phyloP scores from a whole-genome alignment of 2,888 invertebrate species.

The Biston stratarius region DNA sequence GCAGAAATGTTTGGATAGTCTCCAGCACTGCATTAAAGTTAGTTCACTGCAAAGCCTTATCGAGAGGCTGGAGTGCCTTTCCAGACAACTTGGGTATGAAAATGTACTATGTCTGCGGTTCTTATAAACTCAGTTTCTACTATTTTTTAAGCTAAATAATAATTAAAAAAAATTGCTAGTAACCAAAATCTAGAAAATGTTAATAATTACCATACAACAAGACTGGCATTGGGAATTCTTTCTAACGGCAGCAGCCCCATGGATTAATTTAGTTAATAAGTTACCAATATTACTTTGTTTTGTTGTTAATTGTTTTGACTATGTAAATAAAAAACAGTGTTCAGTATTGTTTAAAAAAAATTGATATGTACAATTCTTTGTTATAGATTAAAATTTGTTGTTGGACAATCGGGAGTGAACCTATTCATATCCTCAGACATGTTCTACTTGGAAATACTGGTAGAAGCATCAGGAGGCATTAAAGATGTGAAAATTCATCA shows the following conservation, averaged over 20 bases:
- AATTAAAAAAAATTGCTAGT: no score
- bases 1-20: slow-evolving; percentile 95
- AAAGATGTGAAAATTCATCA: slow-evolving; percentile 96
- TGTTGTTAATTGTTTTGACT: no score
- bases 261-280: no score
- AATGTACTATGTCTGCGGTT: not conserved
- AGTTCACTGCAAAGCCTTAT: slow-evolving; percentile 96
- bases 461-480: slow-evolving; percentile 93
- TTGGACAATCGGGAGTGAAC: slow-evolving; percentile 92
- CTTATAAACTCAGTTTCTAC: not conserved
- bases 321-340: no score
- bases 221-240: no score
- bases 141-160: not conserved
- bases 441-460: slow-evolving; percentile 97
- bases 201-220: no score
- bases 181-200: not conserved
- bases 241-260: no score
- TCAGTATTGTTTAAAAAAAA: no score
- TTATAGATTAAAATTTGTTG: slow-evolving; percentile 93
- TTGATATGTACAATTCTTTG: not conserved
- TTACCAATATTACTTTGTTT: no score
- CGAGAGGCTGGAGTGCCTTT: slow-evolving; percentile 95
- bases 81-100: slow-evolving; percentile 93
- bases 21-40: slow-evolving; percentile 97
- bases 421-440: slow-evolving; percentile 98